Percentiles rank a stretch among this genome's conserved stretches.
These are phyloP conservation scores for Ridgeia piscesae DNA, from an alignment of 1,140 invertebrate species.

Conservation along the genomic window DNA sequence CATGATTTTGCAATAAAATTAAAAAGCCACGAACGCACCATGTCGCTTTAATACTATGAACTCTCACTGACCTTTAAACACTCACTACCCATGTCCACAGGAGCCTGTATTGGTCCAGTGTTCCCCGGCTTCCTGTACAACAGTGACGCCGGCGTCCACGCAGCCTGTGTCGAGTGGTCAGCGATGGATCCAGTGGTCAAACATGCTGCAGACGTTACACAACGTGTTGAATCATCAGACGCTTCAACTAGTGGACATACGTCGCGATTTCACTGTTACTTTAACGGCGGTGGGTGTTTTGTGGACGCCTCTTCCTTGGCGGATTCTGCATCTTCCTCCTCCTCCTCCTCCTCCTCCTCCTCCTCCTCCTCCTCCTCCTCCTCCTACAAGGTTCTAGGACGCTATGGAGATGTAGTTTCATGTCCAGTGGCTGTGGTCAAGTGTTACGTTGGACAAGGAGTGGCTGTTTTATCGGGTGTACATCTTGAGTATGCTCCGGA, in stretches of 20 bases:
- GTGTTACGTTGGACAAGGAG: constrained; percentile 38
- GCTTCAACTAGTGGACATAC: background rate
- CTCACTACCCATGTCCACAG: constrained; percentile 24
- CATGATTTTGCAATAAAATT: no score
- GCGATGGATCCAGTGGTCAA: background rate
- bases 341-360: background rate
- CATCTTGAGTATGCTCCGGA: constrained; percentile 42
- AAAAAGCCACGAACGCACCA: no score
- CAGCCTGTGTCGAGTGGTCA: constrained; percentile 23
- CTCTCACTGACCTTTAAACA: no score
- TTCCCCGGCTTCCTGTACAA: constrained; percentile 41
- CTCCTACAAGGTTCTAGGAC: background rate
- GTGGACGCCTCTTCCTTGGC: constrained; percentile 14
- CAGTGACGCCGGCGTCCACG: constrained; percentile 35
- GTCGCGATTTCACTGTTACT: constrained; percentile 30
- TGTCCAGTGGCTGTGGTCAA: constrained; percentile 39
- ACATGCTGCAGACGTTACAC: background rate
- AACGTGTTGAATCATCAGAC: background rate
- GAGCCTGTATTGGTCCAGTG: constrained; percentile 40
- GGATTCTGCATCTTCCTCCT: background rate
- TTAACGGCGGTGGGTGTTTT: constrained; percentile 44
- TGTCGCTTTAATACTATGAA: no score
- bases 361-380: background rate
- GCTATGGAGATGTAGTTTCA: background rate
- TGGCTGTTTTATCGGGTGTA: constrained; percentile 39